Evolutionary conservation across 2,797 vertebrate genomes (phyloP).

Genomic region (Lepus townsendii): DNA sequence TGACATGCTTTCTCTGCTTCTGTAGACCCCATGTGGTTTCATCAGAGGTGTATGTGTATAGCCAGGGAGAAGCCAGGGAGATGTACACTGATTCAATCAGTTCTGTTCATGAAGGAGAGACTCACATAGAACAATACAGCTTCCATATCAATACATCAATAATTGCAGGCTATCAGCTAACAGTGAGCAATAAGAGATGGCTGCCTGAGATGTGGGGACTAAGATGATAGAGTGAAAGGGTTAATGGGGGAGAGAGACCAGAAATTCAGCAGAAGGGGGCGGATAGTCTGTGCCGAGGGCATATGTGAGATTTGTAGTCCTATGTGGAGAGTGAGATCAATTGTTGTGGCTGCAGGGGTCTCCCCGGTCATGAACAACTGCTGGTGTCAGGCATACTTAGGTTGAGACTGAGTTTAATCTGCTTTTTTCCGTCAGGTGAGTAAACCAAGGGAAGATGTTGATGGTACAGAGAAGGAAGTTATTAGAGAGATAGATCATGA

Average conservation of each 20-base stretch:
- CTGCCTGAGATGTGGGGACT: background rate
- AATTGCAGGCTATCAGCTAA: background rate
- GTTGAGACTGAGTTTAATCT: background rate
- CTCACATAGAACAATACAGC: background rate
- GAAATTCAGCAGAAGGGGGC: background rate
- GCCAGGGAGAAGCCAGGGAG: too few relatives aligned
- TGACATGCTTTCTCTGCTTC: background rate
- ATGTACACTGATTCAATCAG: background rate
- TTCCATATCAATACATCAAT: conserved; percentile 27
- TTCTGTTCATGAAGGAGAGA: background rate
- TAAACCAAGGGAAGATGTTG: background rate
- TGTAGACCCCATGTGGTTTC: background rate
- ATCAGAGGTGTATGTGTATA: too few relatives aligned
- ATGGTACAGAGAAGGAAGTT: background rate
- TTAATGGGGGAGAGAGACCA: background rate
- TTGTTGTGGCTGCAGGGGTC: background rate
- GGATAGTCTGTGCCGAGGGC: background rate
- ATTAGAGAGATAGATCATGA: background rate
- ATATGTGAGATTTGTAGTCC: background rate
- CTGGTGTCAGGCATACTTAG: background rate
- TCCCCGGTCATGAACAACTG: background rate
- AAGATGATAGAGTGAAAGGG: background rate
- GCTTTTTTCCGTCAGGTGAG: background rate
- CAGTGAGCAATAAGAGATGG: background rate
- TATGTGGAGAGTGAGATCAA: background rate